A percentile compares a stretch with the other conserved stretches of the same genome.
Evolutionary conservation across 2,888 invertebrate genomes (phyloP).

Genomic region (Coenonympha arcania): DNA sequence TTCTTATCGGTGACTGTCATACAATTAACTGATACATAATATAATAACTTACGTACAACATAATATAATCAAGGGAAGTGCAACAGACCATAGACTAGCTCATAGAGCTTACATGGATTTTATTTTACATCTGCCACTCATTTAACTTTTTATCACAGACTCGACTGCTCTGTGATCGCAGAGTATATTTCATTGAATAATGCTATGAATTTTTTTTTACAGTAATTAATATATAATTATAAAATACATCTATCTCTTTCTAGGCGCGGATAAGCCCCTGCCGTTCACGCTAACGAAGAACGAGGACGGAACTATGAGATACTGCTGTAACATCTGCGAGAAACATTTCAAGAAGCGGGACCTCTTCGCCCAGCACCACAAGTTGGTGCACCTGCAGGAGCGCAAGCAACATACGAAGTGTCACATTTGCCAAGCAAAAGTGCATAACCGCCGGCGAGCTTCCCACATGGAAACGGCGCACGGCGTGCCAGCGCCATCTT

Average conservation of each 20-base stretch:
- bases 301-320: slow-evolving; percentile 20
- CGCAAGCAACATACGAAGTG: slow-evolving; percentile 24
- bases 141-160: too few species aligned
- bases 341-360: slow-evolving; percentile 37
- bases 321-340: slow-evolving; percentile 38
- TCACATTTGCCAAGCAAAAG: not conserved
- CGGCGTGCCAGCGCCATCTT: slow-evolving; percentile 39
- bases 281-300: slow-evolving; percentile 18
- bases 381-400: slow-evolving; percentile 29
- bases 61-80: too few species aligned
- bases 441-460: slow-evolving; percentile 30
- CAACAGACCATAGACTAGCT: too few species aligned
- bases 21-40: too few species aligned
- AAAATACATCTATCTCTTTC: slow-evolving; percentile 9
- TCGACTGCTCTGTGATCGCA: too few species aligned
- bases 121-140: too few species aligned
- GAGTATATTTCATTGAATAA: too few species aligned
- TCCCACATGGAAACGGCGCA: slow-evolving; percentile 40
- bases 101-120: too few species aligned
- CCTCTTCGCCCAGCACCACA: slow-evolving; percentile 43
- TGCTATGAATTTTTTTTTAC: too few species aligned
- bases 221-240: too few species aligned
- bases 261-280: slow-evolving; percentile 4
- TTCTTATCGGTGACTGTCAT: too few species aligned
- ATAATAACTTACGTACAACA: too few species aligned